Evolutionary conservation across 2,113 vertebrate species (phyloP).

Genomic region (Lynx canadensis): DNA sequence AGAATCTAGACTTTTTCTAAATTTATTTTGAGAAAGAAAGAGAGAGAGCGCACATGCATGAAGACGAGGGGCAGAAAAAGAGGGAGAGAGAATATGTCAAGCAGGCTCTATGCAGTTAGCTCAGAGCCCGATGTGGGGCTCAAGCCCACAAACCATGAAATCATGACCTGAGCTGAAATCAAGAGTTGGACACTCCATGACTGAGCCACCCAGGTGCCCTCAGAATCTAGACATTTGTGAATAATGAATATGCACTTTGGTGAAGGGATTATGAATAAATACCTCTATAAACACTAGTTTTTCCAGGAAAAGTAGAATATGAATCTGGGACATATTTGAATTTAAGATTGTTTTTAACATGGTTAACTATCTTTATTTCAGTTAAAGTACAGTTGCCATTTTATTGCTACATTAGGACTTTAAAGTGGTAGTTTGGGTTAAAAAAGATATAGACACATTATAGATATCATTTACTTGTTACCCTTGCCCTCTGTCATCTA

Average conservation of each 20-base stretch:
- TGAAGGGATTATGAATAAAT: not conserved
- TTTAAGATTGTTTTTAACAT: slow-evolving; percentile 2
- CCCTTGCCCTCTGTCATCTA: not conserved
- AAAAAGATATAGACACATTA: not conserved
- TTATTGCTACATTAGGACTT: not conserved
- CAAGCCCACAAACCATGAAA: no score
- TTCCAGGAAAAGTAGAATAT: not conserved
- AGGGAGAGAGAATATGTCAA: no score
- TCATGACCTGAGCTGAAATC: no score
- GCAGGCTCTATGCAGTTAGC: no score
- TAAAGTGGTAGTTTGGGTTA: not conserved
- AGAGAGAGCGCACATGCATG: no score
- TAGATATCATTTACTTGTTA: not conserved
- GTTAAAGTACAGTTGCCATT: not conserved
- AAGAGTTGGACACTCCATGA: no score
- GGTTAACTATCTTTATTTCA: not conserved
- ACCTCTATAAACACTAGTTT: not conserved
- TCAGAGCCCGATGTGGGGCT: no score
- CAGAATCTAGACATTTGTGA: not conserved
- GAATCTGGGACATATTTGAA: not conserved
- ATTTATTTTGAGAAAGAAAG: no score
- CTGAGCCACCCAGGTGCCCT: no score
- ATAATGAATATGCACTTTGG: not conserved
- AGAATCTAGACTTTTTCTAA: no score
- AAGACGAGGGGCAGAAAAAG: no score